These are phyloP conservation scores for Gambelia wislizenii DNA, from an alignment of 2,797 vertebrate genomes.

Conservation along the genomic window DNA sequence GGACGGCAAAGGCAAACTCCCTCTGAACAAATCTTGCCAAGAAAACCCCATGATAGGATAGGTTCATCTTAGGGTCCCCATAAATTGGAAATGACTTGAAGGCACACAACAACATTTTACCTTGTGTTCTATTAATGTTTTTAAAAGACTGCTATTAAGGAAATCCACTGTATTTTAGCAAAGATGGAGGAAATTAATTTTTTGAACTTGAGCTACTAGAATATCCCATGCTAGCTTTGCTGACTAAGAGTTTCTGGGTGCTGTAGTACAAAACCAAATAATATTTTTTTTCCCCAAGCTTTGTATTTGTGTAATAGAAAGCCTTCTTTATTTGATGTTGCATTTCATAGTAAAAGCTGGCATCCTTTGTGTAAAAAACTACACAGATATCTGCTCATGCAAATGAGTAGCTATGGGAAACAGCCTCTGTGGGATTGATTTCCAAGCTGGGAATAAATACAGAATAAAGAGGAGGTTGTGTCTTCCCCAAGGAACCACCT, in stretches of 20 bases:
- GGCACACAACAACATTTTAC: background rate
- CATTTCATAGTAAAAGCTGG: background rate
- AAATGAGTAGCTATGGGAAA: slow-evolving; percentile 7
- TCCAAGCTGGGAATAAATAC: background rate
- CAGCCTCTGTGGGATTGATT: background rate
- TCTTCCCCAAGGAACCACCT: background rate
- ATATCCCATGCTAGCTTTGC: no score
- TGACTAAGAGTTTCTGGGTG: background rate
- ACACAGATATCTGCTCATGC: background rate
- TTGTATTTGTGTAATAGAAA: no score
- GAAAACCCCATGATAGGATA: no score
- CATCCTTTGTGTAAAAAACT: background rate
- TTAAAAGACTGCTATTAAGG: background rate
- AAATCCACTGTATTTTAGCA: background rate
- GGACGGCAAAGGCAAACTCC: no score
- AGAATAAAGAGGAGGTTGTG: background rate
- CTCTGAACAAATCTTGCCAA: no score
- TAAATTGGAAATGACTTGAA: no score
- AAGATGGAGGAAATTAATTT: no score
- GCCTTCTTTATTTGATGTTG: background rate
- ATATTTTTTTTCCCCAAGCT: no score
- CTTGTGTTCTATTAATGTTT: background rate
- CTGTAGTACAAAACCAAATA: background rate
- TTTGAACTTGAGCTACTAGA: no score
- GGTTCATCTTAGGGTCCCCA: no score